Conservation (phyloP, 2,113 vertebrate species). For the Cynopterus brachyotis region DNA sequence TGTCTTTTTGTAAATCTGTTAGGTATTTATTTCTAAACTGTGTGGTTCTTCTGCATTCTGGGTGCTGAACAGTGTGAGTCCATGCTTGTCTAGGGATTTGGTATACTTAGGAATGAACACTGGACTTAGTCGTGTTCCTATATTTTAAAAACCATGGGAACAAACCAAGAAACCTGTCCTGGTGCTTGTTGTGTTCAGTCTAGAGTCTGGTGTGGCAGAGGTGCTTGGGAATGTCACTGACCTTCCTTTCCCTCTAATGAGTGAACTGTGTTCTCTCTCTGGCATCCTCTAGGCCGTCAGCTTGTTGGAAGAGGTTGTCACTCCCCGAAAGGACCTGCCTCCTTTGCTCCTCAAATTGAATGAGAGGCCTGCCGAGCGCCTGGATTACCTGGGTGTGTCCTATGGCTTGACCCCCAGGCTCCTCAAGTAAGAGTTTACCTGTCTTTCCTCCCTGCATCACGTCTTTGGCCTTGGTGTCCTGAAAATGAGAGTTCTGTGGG, state of each 20-base stretch:
- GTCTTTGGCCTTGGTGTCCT: neutral
- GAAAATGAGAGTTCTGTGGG: neutral
- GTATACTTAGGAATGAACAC: neutral
- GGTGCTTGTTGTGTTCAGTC: neutral
- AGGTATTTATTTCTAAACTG: neutral
- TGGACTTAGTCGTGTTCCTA: neutral
- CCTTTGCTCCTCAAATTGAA: slow-evolving; percentile 95
- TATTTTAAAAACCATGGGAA: neutral
- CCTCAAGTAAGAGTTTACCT: slow-evolving; percentile 89
- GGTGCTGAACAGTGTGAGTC: neutral
- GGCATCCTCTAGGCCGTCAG: slow-evolving; percentile 87
- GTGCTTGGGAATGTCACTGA: neutral
- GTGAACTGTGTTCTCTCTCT: neutral
- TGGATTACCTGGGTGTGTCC: slow-evolving; percentile 97
- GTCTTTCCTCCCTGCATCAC: rapidly evolving
- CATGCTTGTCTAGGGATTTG: neutral
- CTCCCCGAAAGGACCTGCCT: slow-evolving; percentile 93
- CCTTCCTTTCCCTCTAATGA: neutral
- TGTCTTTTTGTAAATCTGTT: neutral
- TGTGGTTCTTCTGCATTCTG: neutral
- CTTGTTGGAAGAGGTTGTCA: slow-evolving; percentile 94
- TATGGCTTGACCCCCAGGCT: slow-evolving; percentile 94
- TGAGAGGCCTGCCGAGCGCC: slow-evolving; percentile 92
- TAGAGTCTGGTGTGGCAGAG: neutral
- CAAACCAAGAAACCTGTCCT: neutral